Evolutionary conservation across 2,113 vertebrate species (phyloP), one percentile per base, ranked within the genome.

Genomic region (Chiloscyllium plagiosum): DNA sequence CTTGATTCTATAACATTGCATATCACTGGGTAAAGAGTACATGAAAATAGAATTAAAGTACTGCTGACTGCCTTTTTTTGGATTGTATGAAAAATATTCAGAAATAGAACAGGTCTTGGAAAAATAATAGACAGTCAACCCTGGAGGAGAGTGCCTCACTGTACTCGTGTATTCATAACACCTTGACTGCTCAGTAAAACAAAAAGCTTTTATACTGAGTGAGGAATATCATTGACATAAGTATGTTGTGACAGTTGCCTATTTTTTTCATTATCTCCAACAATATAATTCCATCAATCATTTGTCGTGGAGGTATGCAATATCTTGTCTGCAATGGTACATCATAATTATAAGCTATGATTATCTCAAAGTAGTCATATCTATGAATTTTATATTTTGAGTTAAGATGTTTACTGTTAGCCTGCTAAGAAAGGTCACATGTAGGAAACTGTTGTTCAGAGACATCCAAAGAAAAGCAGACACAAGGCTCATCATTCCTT

Each of bases 281-380:
- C 33, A 93, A 66, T 66, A 37, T 66, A 93, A 93, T 65, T 93
- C 89, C 17, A 22, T 93, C 89, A 66, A 66, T 66, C 89, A 68
- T 37, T 93, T 93, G 33, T 65, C 33, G 66, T 66, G n/a, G 56
- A 68, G 65, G 4, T 20, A 20, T 93, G 61, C 89, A 68, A 66
- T 66, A n/a, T 65, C 61, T 42, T 83, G 80, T 20, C 42, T 83
- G 42, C 37, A 93, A 37, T 56, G n/a, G 29, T 19, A 90, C 52
- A 65, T 90, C 87, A 65, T 65, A 61, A 90, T 65, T 93, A 93
- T 22, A 93, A 19, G 33, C 56, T 72, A 24, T 72, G 94, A 95
- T 72, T 95, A 95, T 76, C 93, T 94, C 68, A 94, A 72, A 72
- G 12, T 13, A 50, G 24, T 19, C 3, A 22, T 72, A 95, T 50